Conservation (phyloP, 2,113 vertebrate genomes). For the Phoenicopterus ruber region DNA sequence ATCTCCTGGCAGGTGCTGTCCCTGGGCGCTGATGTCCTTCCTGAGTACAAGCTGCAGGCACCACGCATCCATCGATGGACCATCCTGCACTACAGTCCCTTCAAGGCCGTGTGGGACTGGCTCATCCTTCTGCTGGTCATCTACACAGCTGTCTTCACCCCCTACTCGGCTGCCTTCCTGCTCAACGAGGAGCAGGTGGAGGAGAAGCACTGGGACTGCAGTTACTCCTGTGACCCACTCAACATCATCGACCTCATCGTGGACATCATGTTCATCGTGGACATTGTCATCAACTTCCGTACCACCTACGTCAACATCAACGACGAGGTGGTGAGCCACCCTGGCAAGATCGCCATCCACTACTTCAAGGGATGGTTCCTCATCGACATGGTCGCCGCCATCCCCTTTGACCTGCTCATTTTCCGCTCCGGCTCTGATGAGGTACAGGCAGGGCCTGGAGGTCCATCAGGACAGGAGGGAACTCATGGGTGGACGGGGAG, state of each 20-base stretch:
- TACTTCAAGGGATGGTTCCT: slow-evolving; percentile 99
- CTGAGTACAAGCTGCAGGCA: slow-evolving; percentile 94
- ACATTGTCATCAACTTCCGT: slow-evolving; percentile 98
- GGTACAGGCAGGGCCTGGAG: slow-evolving; percentile 69
- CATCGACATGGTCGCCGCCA: slow-evolving; percentile 96
- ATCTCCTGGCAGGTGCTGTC: slow-evolving; percentile 85
- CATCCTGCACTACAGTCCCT: slow-evolving; percentile 97
- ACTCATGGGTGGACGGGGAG: neutral
- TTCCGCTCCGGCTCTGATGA: slow-evolving; percentile 92
- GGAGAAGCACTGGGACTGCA: slow-evolving; percentile 81
- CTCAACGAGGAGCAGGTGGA: slow-evolving; percentile 90
- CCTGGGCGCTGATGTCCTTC: slow-evolving; percentile 92
- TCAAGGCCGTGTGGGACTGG: slow-evolving; percentile 99
- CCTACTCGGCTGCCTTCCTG: slow-evolving; percentile 94
- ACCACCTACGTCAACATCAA: slow-evolving; percentile 98
- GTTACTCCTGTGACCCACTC: slow-evolving; percentile 93
- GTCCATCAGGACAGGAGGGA: neutral
- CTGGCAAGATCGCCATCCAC: slow-evolving; percentile 90
- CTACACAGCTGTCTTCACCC: slow-evolving; percentile 96
- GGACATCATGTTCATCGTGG: slow-evolving; percentile 98
- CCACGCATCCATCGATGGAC: slow-evolving; percentile 96
- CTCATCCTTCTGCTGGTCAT: slow-evolving; percentile 96
- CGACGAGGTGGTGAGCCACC: slow-evolving; percentile 97
- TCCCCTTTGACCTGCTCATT: slow-evolving; percentile 97
- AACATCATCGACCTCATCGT: slow-evolving; percentile 97